Base-by-base conservation (phyloP, 2,113 vertebrate genomes). In the Colistium nudipinnis region DNA sequence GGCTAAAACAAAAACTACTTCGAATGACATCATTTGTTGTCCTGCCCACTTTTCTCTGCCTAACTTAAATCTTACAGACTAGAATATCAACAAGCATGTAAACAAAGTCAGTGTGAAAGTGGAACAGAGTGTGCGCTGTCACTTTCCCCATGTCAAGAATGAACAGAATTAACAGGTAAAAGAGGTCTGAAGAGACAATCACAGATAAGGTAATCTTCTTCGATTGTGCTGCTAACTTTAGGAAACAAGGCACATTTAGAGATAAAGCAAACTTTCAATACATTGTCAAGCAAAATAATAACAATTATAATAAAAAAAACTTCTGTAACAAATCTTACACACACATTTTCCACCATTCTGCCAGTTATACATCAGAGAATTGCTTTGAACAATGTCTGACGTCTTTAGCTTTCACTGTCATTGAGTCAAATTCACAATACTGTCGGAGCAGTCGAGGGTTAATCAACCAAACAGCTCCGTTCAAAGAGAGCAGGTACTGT, bases 151-250 rank as follows among this genome's bases (percentile, higher is more conserved):
- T 24, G 49, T 47, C 19, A 39, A 70, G 20, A 67, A 44, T 19
- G 25, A 33, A n/a, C n/a, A n/a, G n/a, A n/a, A n/a, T n/a, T 3
- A 43, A 66, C 39, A 51, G 61, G 14, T 5, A 54, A 24, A 39
- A 69, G 19, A 78, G 11, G 62, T 53, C 62, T 48, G 30, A 24
- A 22, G 17, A 41, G 27, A 66, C 6, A 11, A 44, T 48, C 20
- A 59, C 4, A 35, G 17, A 25, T 41, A 69, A 49, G 22, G 17
- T 43, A 31, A 45, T 56, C 4, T 13, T 51, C 68, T 77, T 66
- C 67, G 63, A 70, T 84, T 74, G 72, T 87, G 73, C 70, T 81
- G 81, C 62, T 83, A 59, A n/a, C 44, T 17, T 56, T 56, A 57
- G 19, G 65, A 80, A 28, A 71, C 36, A 80, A 75, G 75, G 75